phyloP scores from a whole-genome alignment of 1,140 invertebrate genomes.

The Drosophila malerkotliana region DNA sequence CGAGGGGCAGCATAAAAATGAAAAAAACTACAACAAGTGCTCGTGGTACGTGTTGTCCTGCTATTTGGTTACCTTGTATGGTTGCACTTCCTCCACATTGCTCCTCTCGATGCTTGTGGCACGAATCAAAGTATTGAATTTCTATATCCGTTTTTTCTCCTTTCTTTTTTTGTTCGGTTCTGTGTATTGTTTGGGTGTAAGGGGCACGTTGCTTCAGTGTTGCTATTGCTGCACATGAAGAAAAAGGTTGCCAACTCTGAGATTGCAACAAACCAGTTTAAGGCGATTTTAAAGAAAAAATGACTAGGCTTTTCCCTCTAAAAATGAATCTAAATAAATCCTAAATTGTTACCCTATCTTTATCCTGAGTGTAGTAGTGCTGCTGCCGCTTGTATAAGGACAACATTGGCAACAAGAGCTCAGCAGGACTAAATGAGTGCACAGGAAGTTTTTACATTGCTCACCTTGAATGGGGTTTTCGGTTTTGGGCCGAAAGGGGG shows the following conservation, averaged over 20 bases:
- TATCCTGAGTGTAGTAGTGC: conserved; percentile 4
- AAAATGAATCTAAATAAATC: not conserved
- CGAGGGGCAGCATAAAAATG: not conserved
- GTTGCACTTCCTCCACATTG: conserved; percentile 72
- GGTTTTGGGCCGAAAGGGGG: conserved; percentile 7
- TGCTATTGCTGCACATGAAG: conserved; percentile 36
- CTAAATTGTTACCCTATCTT: not conserved
- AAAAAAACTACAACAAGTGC: conserved; percentile 54
- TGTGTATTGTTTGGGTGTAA: conserved; percentile 52
- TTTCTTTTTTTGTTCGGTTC: conserved; percentile 22
- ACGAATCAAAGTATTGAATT: conserved; percentile 84
- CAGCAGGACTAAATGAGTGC: conserved; percentile 73
- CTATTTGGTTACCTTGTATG: conserved; percentile 82
- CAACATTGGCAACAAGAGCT: conserved; percentile 33
- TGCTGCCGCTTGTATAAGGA: conserved; percentile 62
- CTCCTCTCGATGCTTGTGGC: conserved; percentile 52
- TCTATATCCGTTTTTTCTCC: conserved; percentile 79
- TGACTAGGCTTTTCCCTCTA: not conserved
- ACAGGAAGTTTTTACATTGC: conserved; percentile 79
- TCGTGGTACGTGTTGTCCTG: conserved; percentile 79
- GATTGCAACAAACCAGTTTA: not conserved
- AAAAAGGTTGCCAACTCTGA: not conserved
- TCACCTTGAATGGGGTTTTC: conserved; percentile 65
- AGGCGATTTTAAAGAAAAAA: not conserved
- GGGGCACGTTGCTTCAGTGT: conserved; percentile 49